Percentiles rank a stretch among this genome's conserved stretches.
Conservation (phyloP, 2,888 invertebrate genomes). For the Bimastos eiseni region DNA sequence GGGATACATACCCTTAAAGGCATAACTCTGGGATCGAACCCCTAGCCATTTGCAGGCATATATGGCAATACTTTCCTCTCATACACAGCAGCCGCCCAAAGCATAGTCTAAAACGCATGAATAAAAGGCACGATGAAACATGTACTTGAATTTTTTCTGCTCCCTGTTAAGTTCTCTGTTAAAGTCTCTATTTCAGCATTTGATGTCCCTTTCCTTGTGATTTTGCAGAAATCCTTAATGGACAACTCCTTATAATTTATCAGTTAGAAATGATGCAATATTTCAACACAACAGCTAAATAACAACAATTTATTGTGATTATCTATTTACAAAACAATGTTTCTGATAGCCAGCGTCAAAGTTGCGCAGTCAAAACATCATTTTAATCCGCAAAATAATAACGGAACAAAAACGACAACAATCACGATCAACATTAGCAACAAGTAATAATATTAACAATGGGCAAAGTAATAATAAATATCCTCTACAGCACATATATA, state of each 20-base stretch:
- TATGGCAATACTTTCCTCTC: too few relatives aligned
- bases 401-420: neutral
- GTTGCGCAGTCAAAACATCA: neutral
- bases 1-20: too few relatives aligned
- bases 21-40: too few relatives aligned
- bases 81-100: too few relatives aligned
- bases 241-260: neutral
- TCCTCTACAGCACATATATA: neutral
- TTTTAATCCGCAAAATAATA: neutral
- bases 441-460: neutral
- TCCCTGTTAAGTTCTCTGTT: too few relatives aligned
- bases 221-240: neutral
- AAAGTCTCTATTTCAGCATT: too few relatives aligned
- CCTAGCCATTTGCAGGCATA: too few relatives aligned
- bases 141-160: too few relatives aligned
- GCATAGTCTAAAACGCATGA: too few relatives aligned
- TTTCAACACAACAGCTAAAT: conserved; percentile 7
- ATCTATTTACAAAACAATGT: conserved; percentile 20
- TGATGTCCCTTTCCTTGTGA: neutral
- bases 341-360: neutral
- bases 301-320: conserved; percentile 14
- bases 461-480: conserved; percentile 18
- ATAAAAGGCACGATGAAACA: too few relatives aligned
- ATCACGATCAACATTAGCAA: neutral
- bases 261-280: neutral